A percentile compares a stretch with the other conserved stretches of the same genome.
phyloP scores from a whole-genome alignment of 2,113 vertebrate genomes.

The Cyanoramphus novaezelandiae region DNA sequence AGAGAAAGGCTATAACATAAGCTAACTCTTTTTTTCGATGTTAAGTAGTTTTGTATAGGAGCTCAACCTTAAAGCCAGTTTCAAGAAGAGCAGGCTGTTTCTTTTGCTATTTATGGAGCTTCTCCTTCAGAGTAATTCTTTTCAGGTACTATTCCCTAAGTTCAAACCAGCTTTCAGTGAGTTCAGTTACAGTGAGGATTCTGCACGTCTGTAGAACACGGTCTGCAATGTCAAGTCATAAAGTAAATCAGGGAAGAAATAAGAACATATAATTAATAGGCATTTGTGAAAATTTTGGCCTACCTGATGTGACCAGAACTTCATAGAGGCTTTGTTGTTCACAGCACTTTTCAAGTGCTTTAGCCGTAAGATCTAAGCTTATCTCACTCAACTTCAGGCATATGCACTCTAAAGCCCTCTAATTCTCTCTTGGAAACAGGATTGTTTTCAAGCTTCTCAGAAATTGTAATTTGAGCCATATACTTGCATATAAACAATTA shows the following conservation, averaged over 20 bases:
- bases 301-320: not conserved
- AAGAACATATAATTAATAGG: not conserved
- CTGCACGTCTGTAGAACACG: accelerated
- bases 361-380: not conserved
- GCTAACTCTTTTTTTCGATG: not conserved
- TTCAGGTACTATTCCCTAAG: not conserved
- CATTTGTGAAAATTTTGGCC: not conserved
- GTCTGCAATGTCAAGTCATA: not conserved
- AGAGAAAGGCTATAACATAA: not conserved
- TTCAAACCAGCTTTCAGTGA: not conserved
- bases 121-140: not conserved
- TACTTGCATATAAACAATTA: not conserved
- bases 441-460: not conserved
- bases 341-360: not conserved
- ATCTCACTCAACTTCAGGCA: not conserved
- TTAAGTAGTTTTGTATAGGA: not conserved
- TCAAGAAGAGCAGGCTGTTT: not conserved
- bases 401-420: not conserved
- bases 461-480: not conserved
- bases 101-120: accelerated
- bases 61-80: not conserved
- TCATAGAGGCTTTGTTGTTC: not conserved
- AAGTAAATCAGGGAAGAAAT: not conserved
- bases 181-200: not conserved
- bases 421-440: not conserved